These are phyloP conservation scores for Temnothorax rugatulus DNA, from an alignment of 2,888 invertebrate species.

Conservation along the genomic window DNA sequence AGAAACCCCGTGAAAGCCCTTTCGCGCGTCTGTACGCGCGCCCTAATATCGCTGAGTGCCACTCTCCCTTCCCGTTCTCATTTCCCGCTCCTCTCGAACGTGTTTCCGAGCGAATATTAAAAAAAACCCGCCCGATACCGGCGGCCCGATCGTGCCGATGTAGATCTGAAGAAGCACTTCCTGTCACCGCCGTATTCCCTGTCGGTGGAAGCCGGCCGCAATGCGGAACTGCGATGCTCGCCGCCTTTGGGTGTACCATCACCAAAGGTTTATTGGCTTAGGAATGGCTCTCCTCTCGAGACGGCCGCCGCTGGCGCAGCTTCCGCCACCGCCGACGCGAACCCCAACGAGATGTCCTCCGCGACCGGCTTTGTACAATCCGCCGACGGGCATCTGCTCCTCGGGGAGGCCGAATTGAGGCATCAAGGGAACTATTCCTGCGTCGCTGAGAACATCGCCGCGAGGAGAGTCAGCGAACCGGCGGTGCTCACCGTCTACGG, in stretches of 20 bases:
- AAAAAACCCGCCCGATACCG: slow-evolving; percentile 30
- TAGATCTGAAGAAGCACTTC: slow-evolving; percentile 96
- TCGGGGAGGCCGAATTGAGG: slow-evolving; percentile 92
- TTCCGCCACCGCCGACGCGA: slow-evolving; percentile 62
- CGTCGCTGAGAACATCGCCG: slow-evolving; percentile 96
- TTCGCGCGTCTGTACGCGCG: slow-evolving; percentile 77
- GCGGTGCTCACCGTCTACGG: slow-evolving; percentile 96
- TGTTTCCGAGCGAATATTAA: slow-evolving; percentile 66
- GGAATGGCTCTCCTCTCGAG: slow-evolving; percentile 91
- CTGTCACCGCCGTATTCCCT: slow-evolving; percentile 92
- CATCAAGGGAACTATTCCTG: slow-evolving; percentile 97
- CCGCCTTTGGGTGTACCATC: slow-evolving; percentile 95
- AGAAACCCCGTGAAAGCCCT: slow-evolving; percentile 75
- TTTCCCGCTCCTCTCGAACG: slow-evolving; percentile 47
- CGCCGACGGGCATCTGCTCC: slow-evolving; percentile 93
- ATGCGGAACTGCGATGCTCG: slow-evolving; percentile 94
- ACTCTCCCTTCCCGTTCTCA: slow-evolving; percentile 58
- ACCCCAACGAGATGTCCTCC: slow-evolving; percentile 83
- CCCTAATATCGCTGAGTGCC: slow-evolving; percentile 82
- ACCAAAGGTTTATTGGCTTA: slow-evolving; percentile 94
- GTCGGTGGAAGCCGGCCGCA: slow-evolving; percentile 92
- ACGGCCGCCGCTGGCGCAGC: slow-evolving; percentile 87
- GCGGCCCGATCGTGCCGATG: slow-evolving; percentile 2
- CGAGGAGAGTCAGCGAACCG: slow-evolving; percentile 93
- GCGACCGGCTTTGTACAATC: slow-evolving; percentile 88